Percentiles rank a stretch among this genome's conserved stretches.
These are phyloP conservation scores for Saimiri boliviensis DNA, from an alignment of 2,113 vertebrate species.

Conservation along the genomic window DNA sequence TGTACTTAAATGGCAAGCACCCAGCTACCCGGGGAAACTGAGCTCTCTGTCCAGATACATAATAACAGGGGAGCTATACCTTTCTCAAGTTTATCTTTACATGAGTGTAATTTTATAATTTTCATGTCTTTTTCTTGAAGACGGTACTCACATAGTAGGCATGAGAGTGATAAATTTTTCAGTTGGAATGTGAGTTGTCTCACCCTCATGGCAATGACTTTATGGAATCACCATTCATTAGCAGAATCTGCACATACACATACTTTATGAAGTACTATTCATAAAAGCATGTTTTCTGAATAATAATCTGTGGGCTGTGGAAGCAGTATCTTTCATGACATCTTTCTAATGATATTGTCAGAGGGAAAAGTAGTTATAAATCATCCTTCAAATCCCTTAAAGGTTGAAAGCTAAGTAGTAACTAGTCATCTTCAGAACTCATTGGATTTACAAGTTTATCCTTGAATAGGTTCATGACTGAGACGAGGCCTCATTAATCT, in stretches of 20 bases:
- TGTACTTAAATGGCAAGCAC: not conserved
- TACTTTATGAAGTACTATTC: constrained; percentile 39
- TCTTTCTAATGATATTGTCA: constrained; percentile 58
- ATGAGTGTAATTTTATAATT: not conserved
- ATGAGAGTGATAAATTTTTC: not conserved
- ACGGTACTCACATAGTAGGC: not conserved
- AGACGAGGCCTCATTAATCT: constrained; percentile 75
- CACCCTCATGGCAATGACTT: not conserved
- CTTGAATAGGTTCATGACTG: constrained; percentile 68
- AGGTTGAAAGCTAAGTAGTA: constrained; percentile 74
- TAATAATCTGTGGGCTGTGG: constrained; percentile 39
- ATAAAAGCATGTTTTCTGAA: not conserved
- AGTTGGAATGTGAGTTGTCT: not conserved
- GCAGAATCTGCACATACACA: not conserved
- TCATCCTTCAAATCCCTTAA: constrained; percentile 59
- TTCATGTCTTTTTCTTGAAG: not conserved
- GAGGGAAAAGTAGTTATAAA: constrained; percentile 63
- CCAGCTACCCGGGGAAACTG: not conserved
- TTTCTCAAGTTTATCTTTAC: not conserved
- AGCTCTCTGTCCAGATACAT: not conserved
- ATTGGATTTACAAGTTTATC: constrained; percentile 77
- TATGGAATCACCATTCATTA: not conserved
- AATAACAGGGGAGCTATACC: not conserved
- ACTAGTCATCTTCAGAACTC: constrained; percentile 71
- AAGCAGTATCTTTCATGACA: constrained; percentile 39